phyloP scores from a whole-genome alignment of 2,888 invertebrate species.

The Ecliptopera silaceata region DNA sequence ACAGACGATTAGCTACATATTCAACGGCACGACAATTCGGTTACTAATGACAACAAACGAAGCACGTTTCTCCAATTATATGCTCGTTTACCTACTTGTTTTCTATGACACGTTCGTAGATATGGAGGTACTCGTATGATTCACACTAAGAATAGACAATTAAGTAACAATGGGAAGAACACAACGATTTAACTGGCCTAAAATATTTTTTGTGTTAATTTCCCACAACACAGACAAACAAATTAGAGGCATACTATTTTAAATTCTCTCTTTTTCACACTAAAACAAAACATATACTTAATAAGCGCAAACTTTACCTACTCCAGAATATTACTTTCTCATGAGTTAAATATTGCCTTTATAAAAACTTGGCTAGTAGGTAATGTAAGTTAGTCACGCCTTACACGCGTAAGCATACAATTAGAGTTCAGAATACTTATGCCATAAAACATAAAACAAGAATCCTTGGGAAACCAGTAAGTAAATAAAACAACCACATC shows the following conservation, averaged over 20 bases:
- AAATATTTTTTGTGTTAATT: not conserved
- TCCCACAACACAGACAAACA: not conserved
- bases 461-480: conserved; percentile 19
- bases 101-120: conserved; percentile 36
- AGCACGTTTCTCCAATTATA: conserved; percentile 52
- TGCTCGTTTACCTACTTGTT: conserved; percentile 39
- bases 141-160: conserved; percentile 21
- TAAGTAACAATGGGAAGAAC: not conserved
- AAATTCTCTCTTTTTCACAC: not conserved
- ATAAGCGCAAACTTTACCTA: not conserved
- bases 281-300: not conserved
- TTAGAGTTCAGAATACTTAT: conserved; percentile 7
- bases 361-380: no score
- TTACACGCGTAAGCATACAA: conserved; percentile 1
- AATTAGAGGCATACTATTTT: not conserved
- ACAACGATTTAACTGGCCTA: no score
- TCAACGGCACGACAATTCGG: conserved; percentile 30
- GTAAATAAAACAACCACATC: conserved; percentile 40
- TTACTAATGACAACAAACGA: conserved; percentile 37
- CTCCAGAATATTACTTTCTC: not conserved
- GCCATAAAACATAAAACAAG: conserved; percentile 6
- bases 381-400: conserved; percentile 4
- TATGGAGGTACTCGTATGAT: conserved; percentile 11
- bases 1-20: conserved; percentile 19
- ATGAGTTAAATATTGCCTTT: not conserved